phyloP scores from a whole-genome alignment of 2,797 vertebrate genomes.

The Oreochromis mossambicus region DNA sequence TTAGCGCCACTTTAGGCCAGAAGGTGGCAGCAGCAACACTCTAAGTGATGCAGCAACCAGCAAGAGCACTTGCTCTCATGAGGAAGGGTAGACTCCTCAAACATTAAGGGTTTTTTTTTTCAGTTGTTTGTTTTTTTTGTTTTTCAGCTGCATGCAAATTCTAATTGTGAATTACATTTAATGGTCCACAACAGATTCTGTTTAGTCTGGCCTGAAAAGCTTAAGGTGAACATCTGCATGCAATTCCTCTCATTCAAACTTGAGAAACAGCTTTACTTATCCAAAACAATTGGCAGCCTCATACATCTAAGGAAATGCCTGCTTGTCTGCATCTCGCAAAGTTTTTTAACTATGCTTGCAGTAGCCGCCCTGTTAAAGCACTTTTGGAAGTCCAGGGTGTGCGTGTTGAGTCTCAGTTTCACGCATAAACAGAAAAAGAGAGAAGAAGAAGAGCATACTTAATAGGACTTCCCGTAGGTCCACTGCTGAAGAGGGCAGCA shows the following conservation, averaged over 20 bases:
- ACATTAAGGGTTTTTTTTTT: neutral
- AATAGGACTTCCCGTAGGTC: neutral
- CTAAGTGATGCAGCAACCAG: neutral
- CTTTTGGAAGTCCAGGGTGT: neutral
- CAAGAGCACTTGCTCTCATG: neutral
- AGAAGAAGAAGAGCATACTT: neutral
- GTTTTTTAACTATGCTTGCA: neutral
- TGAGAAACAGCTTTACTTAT: neutral
- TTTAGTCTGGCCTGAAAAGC: accelerated
- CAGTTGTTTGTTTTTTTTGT: accelerated
- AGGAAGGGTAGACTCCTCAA: neutral
- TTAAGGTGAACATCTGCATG: neutral
- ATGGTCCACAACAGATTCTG: neutral
- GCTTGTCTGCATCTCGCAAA: neutral
- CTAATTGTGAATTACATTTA: neutral
- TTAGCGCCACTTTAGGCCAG: neutral
- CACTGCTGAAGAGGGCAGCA: neutral
- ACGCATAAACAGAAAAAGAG: neutral
- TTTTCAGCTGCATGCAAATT: neutral
- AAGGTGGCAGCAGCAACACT: constrained; percentile 15
- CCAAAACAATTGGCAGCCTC: neutral
- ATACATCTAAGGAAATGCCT: neutral
- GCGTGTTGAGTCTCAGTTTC: neutral
- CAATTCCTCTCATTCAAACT: neutral
- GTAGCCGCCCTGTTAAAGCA: neutral